Evolutionary conservation across 1,140 invertebrate genomes (phyloP), one percentile per base, ranked within the genome.

Genomic region (Drosophila ironensis): DNA sequence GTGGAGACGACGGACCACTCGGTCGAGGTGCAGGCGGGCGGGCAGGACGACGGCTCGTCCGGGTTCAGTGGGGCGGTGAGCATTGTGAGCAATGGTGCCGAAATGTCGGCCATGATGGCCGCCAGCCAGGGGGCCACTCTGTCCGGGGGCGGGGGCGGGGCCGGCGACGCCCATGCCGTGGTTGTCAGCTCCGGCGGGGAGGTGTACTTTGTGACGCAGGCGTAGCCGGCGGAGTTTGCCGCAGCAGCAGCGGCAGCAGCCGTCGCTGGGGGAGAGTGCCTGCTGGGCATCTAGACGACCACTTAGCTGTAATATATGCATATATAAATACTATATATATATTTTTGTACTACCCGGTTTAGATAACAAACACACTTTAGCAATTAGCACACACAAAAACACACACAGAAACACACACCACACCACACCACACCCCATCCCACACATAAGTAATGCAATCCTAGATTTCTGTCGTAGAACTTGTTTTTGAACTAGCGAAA

Each of bases 201-300:
- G 40, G 76, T 88, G 35, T 88, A 80, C 40, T 84, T 88, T 42
- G 84, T 88, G 47, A 88, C 84, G 84, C 84, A 88, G 61, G 84
- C 84, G 84, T 88, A 88, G 84, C 86, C 81, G 44, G 44, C 61
- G 67, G 81, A 80, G 51, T 84, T 63, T 38, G 80, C 80, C 78
- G 63, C 57, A 30, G 50, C 66, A 24, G 73, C 47, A 14, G 51
- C 70, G 35, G 16, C 47, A 14, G 51, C 70, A 35, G 16, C 60
- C 14, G 47, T 17, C 7, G 35, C 5, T 27, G 56, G 51, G 14
- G 56, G 51, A 19, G 78, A 82, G 66, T 82, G 78, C 40, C 73
- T 82, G 80, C 73, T 82, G 53, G 78, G 78, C 69, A 53, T 84
- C 54, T 84, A 84, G 61, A 60, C 27, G 56, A 72, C 69, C 28